Evolutionary conservation across 2,888 invertebrate species (phyloP).

Genomic region (Drosophila yooni): DNA sequence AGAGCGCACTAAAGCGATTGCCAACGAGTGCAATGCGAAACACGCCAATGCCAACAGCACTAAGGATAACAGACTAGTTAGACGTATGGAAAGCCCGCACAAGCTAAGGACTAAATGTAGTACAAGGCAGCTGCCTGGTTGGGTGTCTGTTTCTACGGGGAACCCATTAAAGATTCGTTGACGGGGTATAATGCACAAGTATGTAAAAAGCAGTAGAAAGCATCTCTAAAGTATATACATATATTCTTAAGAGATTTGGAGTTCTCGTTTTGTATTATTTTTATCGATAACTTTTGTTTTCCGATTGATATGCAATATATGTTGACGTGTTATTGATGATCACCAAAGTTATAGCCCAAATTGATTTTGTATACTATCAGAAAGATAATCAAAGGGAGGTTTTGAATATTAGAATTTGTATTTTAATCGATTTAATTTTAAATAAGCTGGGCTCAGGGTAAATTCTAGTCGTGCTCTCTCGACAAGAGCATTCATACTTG

Average conservation of each 20-base stretch:
- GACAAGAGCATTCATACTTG: neutral
- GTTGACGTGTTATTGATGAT: neutral
- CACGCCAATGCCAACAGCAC: conserved; percentile 13
- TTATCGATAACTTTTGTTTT: neutral
- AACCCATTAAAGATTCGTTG: neutral
- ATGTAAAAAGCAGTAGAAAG: neutral
- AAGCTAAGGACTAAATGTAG: conserved; percentile 18
- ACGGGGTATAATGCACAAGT: neutral
- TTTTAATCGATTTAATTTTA: neutral
- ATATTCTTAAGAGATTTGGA: neutral
- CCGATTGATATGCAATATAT: neutral
- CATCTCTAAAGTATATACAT: neutral
- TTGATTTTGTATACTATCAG: neutral
- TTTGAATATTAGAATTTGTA: neutral
- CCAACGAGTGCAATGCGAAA: conserved; percentile 27
- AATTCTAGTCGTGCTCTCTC: neutral
- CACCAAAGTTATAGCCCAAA: neutral
- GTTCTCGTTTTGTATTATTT: neutral
- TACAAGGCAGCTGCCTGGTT: conserved; percentile 35
- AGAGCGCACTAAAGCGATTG: conserved; percentile 45
- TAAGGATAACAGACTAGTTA: neutral
- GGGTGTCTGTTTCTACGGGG: conserved; percentile 12
- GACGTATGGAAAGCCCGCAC: neutral
- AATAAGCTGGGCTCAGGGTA: neutral
- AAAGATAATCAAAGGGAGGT: neutral